phyloP scores from a whole-genome alignment of 1,140 invertebrate species.

The Aporrectodea caliginosa region DNA sequence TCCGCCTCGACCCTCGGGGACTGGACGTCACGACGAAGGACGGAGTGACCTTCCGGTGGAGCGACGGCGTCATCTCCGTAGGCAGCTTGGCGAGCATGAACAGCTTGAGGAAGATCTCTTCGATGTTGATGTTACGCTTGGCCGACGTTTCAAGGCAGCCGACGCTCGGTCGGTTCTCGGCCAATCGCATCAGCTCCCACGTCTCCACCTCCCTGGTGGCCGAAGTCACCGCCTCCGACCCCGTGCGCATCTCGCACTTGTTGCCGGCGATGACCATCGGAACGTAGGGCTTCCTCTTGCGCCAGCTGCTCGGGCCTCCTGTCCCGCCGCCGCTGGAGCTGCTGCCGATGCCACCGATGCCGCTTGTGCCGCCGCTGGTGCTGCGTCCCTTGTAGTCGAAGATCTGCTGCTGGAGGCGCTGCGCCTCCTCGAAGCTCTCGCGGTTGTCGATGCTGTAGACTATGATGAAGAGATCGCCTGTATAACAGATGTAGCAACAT shows the following conservation, averaged over 20 bases:
- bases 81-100: slow-evolving; percentile 75
- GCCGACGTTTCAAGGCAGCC: slow-evolving; percentile 71
- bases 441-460: slow-evolving; percentile 78
- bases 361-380: slow-evolving; percentile 38
- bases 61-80: slow-evolving; percentile 79
- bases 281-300: slow-evolving; percentile 50
- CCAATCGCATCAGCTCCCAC: slow-evolving; percentile 26
- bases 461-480: slow-evolving; percentile 79
- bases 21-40: slow-evolving; percentile 41
- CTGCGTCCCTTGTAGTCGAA: slow-evolving; percentile 41
- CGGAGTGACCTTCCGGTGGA: slow-evolving; percentile 62
- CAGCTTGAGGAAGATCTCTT: slow-evolving; percentile 75
- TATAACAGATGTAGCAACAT: neutral
- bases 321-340: neutral
- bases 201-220: slow-evolving; percentile 39
- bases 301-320: neutral
- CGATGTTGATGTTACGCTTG: slow-evolving; percentile 71
- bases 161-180: neutral
- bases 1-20: slow-evolving; percentile 52
- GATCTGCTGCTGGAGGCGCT: slow-evolving; percentile 74
- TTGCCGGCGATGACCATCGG: slow-evolving; percentile 81
- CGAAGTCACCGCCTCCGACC: slow-evolving; percentile 60
- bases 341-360: slow-evolving; percentile 23
- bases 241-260: slow-evolving; percentile 69
- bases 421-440: slow-evolving; percentile 80